Evolutionary conservation across 2,797 vertebrate species (phyloP), one percentile per base, ranked within the genome.

Genomic region (Sandelia bainsii): DNA sequence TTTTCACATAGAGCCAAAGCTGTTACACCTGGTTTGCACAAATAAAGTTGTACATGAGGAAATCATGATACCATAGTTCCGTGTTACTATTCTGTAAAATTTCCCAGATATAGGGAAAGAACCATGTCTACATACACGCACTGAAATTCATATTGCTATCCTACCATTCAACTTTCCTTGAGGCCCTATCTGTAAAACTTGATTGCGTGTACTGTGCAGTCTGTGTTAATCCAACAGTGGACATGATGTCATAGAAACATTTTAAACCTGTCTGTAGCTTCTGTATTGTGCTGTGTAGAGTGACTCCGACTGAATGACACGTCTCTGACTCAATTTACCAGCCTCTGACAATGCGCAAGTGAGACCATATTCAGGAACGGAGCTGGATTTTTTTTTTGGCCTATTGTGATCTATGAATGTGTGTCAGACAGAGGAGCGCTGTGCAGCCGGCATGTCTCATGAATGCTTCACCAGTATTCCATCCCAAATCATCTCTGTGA

Each of bases 301-400:
- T 77, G 77, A 87, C 72, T 88, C 60, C 1, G 4, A 39, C 79
- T 88, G 79, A 89, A 86, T 90, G 88, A 89, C 86, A 87, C 72
- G 63, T 52, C 76, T 82, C 88, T 89, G 90, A 92, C 85, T 91
- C 89, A 77, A 81, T 87, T 86, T 85, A 84, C 87, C 45, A 49
- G 69, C 87, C 73, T 72, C 62, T 44, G 72, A 87, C 87, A 80
- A 81, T 84, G 83, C 78, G 86, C 80, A 65, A 86, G 84, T 61
- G 82, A 89, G 82, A 66, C 80, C 69, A 67, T 69, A 83, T 90
- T 90, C 77, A 77, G 75, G 48, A 50, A 59, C 62, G 67, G 65
- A 83, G 85, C 82, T 76, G 81, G 60, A 32, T 82, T 86, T 87
- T 32, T 32, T 32, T 34, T 34, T 34, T 87, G 88, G 72, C 80